These are phyloP conservation scores for Aythya baeri DNA, from an alignment of 2,113 vertebrate genomes.

Conservation along the genomic window DNA sequence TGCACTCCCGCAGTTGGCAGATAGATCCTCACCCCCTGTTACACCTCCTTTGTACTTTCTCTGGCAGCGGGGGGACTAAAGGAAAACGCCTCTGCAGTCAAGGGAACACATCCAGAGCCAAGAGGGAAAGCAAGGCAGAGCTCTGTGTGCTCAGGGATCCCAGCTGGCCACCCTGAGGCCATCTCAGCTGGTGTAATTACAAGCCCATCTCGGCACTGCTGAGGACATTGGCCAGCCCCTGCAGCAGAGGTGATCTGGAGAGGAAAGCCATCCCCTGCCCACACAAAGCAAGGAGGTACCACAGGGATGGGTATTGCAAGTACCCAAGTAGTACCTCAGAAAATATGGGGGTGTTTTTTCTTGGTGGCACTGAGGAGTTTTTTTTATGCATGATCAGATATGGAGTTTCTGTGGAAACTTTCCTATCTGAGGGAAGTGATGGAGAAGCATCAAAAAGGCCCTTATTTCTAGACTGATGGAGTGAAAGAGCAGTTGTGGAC, in stretches of 20 bases:
- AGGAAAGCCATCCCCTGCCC: not conserved
- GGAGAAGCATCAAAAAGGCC: not conserved
- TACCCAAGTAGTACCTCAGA: not conserved
- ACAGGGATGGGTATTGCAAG: not conserved
- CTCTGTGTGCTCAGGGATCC: not conserved
- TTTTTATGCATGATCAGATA: not conserved
- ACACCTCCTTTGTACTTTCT: not conserved
- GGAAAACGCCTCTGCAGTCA: not conserved
- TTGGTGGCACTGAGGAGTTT: not conserved
- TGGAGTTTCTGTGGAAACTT: not conserved
- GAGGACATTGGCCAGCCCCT: not conserved
- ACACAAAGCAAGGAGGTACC: not conserved
- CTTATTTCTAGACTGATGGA: not conserved
- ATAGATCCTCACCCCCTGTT: not conserved
- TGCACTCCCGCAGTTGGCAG: not conserved
- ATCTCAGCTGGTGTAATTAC: not conserved
- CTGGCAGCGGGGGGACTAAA: not conserved
- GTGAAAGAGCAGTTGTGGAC: not conserved
- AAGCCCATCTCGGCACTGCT: not conserved
- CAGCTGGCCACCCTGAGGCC: not conserved
- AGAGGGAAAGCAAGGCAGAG: not conserved
- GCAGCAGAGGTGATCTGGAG: not conserved
- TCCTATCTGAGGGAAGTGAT: not conserved
- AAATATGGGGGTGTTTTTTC: not conserved
- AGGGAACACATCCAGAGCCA: accelerated